These are phyloP conservation scores for Thysanoteuthis rhombus DNA, from an alignment of 2,888 invertebrate species.

Conservation along the genomic window DNA sequence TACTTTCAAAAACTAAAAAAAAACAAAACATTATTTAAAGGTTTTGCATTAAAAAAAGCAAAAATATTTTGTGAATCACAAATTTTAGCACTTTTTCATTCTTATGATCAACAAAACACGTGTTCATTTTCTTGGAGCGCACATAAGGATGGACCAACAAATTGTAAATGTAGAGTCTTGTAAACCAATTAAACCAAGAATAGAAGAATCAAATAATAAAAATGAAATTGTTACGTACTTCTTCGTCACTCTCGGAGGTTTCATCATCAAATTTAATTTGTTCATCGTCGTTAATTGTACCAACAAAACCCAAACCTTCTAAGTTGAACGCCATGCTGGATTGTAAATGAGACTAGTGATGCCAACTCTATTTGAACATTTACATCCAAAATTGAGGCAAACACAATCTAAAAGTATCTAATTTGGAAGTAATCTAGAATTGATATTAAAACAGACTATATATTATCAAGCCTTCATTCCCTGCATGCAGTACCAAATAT, in stretches of 20 bases:
- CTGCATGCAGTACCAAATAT: too few species aligned
- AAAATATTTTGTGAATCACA: too few species aligned
- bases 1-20: too few species aligned
- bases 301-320: conserved; percentile 74
- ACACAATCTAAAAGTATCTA: too few species aligned
- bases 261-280: conserved; percentile 81
- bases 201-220: neutral
- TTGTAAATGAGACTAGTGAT: neutral
- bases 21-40: too few species aligned
- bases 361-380: too few species aligned
- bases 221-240: conserved; percentile 48
- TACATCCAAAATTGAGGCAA: too few species aligned
- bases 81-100: too few species aligned
- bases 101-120: neutral
- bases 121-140: neutral
- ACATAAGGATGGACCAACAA: neutral
- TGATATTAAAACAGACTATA: too few species aligned
- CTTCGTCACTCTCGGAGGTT: conserved; percentile 67
- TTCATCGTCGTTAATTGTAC: conserved; percentile 85
- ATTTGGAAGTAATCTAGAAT: too few species aligned
- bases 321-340: conserved; percentile 42
- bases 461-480: too few species aligned
- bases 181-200: neutral
- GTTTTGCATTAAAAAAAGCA: too few species aligned
- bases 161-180: neutral